These are phyloP conservation scores for Phyllostomus discolor DNA, from an alignment of 2,113 vertebrate species.

Conservation along the genomic window DNA sequence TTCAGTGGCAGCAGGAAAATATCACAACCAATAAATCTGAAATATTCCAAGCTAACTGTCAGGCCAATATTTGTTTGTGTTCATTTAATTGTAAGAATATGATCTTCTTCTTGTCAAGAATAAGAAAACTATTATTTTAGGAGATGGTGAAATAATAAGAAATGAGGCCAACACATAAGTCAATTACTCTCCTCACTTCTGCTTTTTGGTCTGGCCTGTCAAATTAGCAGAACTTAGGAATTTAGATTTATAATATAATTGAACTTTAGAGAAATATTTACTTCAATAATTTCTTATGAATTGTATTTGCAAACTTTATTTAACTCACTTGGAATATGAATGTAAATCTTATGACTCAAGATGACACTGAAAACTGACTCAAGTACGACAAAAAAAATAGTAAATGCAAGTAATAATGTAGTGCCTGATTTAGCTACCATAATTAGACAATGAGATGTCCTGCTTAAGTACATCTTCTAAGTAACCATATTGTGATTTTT, in stretches of 20 bases:
- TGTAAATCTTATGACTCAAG: neutral
- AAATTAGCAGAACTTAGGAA: constrained; percentile 14
- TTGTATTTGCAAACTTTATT: constrained; percentile 13
- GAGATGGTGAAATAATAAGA: neutral
- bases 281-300: neutral
- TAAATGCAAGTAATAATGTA: neutral
- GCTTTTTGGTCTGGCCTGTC: neutral
- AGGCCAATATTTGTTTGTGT: neutral
- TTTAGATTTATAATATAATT: neutral
- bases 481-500: neutral
- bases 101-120: neutral
- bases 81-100: neutral
- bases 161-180: neutral
- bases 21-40: neutral
- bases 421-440: neutral
- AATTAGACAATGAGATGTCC: neutral
- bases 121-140: neutral
- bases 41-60: neutral
- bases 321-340: neutral
- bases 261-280: neutral
- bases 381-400: neutral
- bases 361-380: neutral
- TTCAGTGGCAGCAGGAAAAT: neutral
- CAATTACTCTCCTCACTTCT: neutral
- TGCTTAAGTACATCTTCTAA: neutral